Base-by-base conservation (phyloP, 2,797 vertebrate species). In the Acanthis flammea region DNA sequence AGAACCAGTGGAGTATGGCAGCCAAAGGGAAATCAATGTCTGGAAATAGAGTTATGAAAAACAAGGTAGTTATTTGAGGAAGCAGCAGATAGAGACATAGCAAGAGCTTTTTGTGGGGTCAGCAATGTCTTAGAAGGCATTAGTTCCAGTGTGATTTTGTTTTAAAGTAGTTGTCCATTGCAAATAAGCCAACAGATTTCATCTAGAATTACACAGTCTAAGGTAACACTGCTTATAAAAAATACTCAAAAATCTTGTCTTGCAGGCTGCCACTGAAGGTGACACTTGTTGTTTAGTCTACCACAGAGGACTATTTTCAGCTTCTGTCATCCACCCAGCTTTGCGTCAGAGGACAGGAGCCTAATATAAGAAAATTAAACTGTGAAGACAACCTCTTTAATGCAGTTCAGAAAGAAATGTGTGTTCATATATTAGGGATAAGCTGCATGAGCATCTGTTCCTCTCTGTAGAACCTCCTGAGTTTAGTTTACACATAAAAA, bases 331-430 rank as follows among this genome's bases (percentile, higher is more conserved):
- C 42, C 88, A 53, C 91, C 78, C 57, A 93, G 63, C 30, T 83
- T 72, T 44, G 54, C 57, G 58, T 79, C 61, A 96, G 92, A 96
- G 76, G 66, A 92, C 67, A 96, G 51, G 91, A 95, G 47, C 10
- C 70, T 93, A 76, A 96, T 90, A 92, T 27, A 75, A 96, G 96
- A 51, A 96, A 97, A 96, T 91, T 73, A 92, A 96, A 95, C 72
- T 9, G 0, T 79, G 37, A 88, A 92, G 67, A 94, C 41, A 92
- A 73, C 77, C 12, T 72, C 67, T 75, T 93, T 92, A 97, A 92
- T 84, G 68, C 14, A 80, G 48, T 83, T 94, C 79, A 89, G 76
- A 70, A 97, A 94, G 30, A 78, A 75, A 81, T 19, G 14, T 55
- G 9, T 54, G 27, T 42, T 33, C 27, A 0, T 47, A 41, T 63